Evolutionary conservation across 2,888 invertebrate species (phyloP), one percentile per base, ranked within the genome.

Genomic region (Xylophagus ater): DNA sequence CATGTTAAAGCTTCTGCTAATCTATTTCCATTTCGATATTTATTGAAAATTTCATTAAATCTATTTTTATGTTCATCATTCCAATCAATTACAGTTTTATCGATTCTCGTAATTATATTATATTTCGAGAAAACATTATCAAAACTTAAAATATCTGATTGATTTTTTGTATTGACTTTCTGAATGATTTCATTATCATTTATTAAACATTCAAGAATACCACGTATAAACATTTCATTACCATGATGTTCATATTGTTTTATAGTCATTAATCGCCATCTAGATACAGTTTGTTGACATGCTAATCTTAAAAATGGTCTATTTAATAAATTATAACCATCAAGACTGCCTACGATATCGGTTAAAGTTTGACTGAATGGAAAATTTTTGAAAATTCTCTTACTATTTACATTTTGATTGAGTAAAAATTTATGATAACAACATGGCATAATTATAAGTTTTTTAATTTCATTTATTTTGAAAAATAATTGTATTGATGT

Each of bases 391-490:
- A 81, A 81, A 41, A 52, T 53, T 1, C 21, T 20, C 47, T 58
- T 54, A n/a, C 26, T 21, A 10, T 12, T 15, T 3, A n/a, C 3
- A 19, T 41, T 35, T 7, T 32, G 23, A 4, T 45, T 29, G 17
- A 64, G 41, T 36, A 62, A 53, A 57, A 85, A 68, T 60, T 80
- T 78, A 56, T 86, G 85, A 52, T 86, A 86, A 54, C 86, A 86
- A 53, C 86, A 86, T 4, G 85, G 80, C 71, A 85, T 76, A 10
- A 84, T 65, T 30, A 78, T 68, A 15, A 83, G 56, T 12, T 71
- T 60, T 43, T 65, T 68, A 1, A 75, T 74, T 23, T 62, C 58
- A 6, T 66, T 53, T 57, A 78, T 70, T 51, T 70, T 62, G 26
- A 71, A 53, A 60, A 81, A 85, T 47, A 83, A 61, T 50, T 73